Conservation (phyloP, 2,888 invertebrate genomes). For the Rhagonycha lutea region DNA sequence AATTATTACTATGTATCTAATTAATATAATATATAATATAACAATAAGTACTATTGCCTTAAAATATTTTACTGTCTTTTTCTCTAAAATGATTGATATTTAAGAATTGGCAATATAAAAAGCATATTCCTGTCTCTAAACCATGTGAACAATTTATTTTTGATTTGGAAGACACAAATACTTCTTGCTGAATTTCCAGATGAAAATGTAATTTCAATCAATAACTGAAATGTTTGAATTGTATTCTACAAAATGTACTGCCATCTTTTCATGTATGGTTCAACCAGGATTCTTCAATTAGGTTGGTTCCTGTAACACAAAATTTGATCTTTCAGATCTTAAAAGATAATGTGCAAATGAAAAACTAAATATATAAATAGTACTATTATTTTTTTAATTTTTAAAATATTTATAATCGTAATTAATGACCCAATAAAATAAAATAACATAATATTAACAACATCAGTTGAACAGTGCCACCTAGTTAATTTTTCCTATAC, state of each 20-base stretch:
- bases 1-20: too few species aligned
- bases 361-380: neutral
- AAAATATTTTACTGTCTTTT: too few species aligned
- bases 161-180: neutral
- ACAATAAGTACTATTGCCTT: too few species aligned
- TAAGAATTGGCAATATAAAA: too few species aligned
- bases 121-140: neutral
- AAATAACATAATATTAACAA: neutral
- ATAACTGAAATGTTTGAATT: neutral
- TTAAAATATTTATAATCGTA: neutral
- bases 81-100: too few species aligned
- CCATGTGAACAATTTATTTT: neutral
- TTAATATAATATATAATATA: too few species aligned
- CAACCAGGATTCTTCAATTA: neutral
- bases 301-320: neutral
- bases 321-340: neutral
- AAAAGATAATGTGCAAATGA: too few species aligned
- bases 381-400: neutral
- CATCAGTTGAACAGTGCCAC: neutral
- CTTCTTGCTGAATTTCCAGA: neutral
- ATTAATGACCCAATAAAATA: neutral
- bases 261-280: neutral
- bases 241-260: neutral
- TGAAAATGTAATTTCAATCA: neutral
- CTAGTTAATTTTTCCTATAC: neutral